Evolutionary conservation across 2,797 vertebrate species (phyloP), one percentile per base, ranked within the genome.

Genomic region (Falco novaeseelandiae): DNA sequence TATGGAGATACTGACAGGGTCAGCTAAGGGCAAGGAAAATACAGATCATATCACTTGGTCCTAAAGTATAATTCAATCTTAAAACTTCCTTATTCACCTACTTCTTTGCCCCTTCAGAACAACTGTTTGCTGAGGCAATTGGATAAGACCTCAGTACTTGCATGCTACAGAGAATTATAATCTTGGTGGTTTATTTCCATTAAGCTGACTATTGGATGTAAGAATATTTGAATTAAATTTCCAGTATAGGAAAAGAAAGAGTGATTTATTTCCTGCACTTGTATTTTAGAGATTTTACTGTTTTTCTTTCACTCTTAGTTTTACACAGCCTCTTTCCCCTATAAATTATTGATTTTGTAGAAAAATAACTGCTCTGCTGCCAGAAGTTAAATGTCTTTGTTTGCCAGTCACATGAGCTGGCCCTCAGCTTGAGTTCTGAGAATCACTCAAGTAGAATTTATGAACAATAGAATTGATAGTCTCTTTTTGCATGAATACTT

Each of bases 321-420:
- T 93, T 71, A 78, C 71, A 40, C 8, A 83, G 27, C 72, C 29
- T 97, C 57, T 86, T 93, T 85, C 25, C 69, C 11, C 49, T 42
- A 67, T 96, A 88, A 97, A 96, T 95, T 91, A 95, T 96, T 91
- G 94, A 93, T 96, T 96, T 93, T 87, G 89, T 84, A 89, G 86
- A 91, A 65, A 94, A 94, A 93, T 94, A 95, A 86, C 59, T 58
- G 26, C 54, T 90, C 42, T 6, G 9, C 79, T 89, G 82, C 81
- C 80, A 91, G 87, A 94, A 96, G 86, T 90, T 95, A 92, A 93
- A 93, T 83, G 67, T 91, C 70, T 94, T 83, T 96, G 90, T 70
- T 82, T 90, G 59, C 67, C 74, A 88, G 87, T 72, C 81, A 44
- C 57, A 36, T 40, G 22, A 90, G 62, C 69, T 78, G 74, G 55